Evolutionary conservation across 2,797 vertebrate species (phyloP).

Genomic region (Crypturellus tataupa): DNA sequence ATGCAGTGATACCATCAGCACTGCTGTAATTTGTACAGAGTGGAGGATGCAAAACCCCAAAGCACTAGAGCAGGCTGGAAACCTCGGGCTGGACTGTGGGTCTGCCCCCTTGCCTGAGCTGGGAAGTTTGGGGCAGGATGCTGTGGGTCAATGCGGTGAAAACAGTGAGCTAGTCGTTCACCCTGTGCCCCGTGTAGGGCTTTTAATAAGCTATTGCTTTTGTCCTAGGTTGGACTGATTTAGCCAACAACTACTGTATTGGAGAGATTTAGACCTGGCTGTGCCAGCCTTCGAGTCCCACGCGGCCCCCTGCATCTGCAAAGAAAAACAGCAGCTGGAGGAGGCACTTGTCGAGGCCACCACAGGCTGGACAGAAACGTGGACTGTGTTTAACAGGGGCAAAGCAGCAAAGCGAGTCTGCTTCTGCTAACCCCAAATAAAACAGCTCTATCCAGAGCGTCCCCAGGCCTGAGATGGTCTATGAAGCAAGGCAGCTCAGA

Average conservation of each 20-base stretch:
- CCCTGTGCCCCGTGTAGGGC: background rate
- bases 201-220: background rate
- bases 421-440: background rate
- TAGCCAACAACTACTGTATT: no score
- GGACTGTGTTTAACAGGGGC: background rate
- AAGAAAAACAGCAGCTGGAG: background rate
- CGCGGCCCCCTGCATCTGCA: background rate
- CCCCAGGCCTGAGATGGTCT: background rate
- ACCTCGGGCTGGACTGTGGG: background rate
- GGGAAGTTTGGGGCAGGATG: no score
- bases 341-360: background rate
- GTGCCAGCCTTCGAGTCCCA: background rate
- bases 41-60: constrained; percentile 38
- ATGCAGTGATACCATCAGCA: background rate
- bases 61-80: background rate
- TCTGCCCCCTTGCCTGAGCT: background rate
- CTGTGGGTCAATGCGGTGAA: no score
- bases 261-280: no score
- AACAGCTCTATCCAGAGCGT: background rate
- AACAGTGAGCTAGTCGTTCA: no score
- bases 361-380: background rate
- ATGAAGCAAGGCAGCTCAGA: background rate
- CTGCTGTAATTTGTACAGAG: constrained; percentile 48
- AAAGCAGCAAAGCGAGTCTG: background rate
- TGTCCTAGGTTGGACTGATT: no score